A percentile compares a stretch with the other conserved stretches of the same genome.
Conservation (phyloP, 2,888 invertebrate genomes). For the Acleris laterana region DNA sequence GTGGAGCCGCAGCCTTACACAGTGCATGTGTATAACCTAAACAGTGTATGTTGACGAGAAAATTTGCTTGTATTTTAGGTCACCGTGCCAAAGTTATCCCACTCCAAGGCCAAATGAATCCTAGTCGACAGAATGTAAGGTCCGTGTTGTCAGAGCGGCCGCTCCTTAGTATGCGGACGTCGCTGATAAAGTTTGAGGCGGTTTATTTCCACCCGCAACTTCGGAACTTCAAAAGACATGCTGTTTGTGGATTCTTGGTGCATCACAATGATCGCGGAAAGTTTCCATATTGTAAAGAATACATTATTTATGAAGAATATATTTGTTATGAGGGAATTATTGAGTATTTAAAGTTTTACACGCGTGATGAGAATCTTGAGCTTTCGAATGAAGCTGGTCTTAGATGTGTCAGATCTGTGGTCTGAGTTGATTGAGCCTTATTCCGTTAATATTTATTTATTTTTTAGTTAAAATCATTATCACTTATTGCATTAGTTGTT, state of each 20-base stretch:
- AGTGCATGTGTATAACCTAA: no score
- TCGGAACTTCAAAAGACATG: conserved; percentile 13
- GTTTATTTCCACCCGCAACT: conserved; percentile 36
- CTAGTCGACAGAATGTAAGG: conserved; percentile 5
- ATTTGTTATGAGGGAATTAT: neutral
- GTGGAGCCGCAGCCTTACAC: no score
- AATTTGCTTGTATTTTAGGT: no score
- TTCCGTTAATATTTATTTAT: no score
- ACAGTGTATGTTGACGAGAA: no score
- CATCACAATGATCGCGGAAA: conserved; percentile 30
- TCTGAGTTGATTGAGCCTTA: no score
- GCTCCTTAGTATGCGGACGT: conserved; percentile 18
- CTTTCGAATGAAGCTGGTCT: no score
- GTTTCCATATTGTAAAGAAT: conserved; percentile 21
- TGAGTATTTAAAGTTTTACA: neutral
- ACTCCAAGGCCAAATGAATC: neutral
- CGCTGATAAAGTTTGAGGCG: conserved; percentile 33
- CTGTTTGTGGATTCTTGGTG: conserved; percentile 25
- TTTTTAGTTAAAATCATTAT: no score
- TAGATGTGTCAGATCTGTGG: no score
- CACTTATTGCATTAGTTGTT: no score
- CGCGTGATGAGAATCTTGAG: neutral
- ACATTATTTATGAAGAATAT: conserved; percentile 15
- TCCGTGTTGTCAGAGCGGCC: neutral
- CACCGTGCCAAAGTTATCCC: neutral